Evolutionary conservation across 2,797 vertebrate genomes (phyloP).

Genomic region (Sciurus vulgaris): DNA sequence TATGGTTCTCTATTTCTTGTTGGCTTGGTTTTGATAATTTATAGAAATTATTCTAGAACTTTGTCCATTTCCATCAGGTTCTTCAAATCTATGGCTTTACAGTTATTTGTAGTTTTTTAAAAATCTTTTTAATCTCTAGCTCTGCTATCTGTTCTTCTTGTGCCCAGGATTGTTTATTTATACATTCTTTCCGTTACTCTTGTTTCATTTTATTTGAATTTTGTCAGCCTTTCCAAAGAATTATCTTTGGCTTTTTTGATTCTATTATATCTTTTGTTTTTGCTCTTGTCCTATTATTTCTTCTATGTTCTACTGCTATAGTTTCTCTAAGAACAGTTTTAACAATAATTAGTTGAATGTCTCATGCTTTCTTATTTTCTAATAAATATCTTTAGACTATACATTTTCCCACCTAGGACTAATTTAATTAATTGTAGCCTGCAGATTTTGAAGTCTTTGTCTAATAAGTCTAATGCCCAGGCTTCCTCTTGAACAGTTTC

Average conservation of each 20-base stretch:
- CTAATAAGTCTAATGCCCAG: background rate
- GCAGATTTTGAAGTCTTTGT: background rate
- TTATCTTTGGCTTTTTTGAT: background rate
- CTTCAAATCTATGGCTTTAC: constrained; percentile 22
- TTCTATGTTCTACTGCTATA: background rate
- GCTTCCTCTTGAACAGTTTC: background rate
- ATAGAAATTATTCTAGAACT: background rate
- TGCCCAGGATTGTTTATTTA: constrained; percentile 3
- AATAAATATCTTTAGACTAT: constrained; percentile 7
- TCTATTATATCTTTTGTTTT: background rate
- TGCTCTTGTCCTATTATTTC: background rate
- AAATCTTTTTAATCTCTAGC: background rate
- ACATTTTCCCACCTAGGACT: background rate
- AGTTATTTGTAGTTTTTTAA: background rate
- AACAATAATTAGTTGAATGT: background rate
- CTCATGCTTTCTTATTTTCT: background rate
- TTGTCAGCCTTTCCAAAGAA: background rate
- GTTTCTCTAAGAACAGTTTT: constrained; percentile 33
- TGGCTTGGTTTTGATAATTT: background rate
- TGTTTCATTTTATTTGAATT: background rate
- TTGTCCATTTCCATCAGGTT: constrained; percentile 19
- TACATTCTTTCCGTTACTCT: background rate
- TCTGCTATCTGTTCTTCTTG: background rate
- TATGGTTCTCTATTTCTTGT: constrained; percentile 29
- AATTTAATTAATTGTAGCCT: background rate